Conservation (phyloP, 2,797 vertebrate genomes). For the Sebastes oblongus region DNA sequence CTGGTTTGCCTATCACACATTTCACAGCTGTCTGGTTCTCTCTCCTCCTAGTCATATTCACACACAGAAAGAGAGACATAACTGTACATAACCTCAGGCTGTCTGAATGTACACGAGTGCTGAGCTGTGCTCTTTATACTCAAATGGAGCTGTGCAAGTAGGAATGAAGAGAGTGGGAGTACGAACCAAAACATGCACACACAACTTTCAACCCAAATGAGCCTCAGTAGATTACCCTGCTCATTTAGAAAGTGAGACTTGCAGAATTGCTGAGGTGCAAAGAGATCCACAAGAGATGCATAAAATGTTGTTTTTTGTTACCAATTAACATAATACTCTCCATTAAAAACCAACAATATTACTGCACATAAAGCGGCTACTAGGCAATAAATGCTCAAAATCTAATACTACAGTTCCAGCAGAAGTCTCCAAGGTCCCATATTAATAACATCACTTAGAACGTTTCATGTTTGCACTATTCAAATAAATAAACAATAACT, state of each 20-base stretch:
- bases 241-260: constrained; percentile 1
- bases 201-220: constrained; percentile 13
- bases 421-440: not conserved
- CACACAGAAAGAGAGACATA: constrained; percentile 17
- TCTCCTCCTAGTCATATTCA: not conserved
- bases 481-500: not conserved
- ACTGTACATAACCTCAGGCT: constrained; percentile 29
- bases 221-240: not conserved
- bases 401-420: not conserved
- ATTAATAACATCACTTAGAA: not conserved
- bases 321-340: constrained; percentile 11
- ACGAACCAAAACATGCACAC: not conserved
- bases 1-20: constrained; percentile 11
- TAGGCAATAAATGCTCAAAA: not conserved
- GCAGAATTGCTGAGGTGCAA: constrained; percentile 6
- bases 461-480: not conserved
- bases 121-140: not conserved
- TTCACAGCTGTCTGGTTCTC: constrained; percentile 15
- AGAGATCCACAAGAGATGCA: constrained; percentile 26
- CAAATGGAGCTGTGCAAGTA: not conserved
- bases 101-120: constrained; percentile 13
- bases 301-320: constrained; percentile 23
- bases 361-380: not conserved
- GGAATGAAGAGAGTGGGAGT: not conserved
- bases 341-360: constrained; percentile 20